Evolutionary conservation across 2,888 invertebrate genomes (phyloP).

Genomic region (Calliscelio sp.): DNA sequence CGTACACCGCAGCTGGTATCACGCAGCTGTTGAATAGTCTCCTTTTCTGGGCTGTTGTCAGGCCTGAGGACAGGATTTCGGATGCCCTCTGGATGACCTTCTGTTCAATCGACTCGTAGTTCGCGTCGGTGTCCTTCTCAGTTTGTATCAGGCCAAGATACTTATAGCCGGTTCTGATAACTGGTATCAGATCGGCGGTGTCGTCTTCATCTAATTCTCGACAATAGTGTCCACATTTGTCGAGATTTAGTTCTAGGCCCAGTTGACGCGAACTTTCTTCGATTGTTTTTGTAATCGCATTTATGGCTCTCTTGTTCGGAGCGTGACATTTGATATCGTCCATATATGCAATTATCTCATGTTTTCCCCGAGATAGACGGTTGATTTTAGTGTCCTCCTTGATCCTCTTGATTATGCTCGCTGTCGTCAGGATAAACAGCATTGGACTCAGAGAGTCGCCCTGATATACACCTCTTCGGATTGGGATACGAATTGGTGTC

Average conservation of each 20-base stretch:
- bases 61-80: too few relatives aligned
- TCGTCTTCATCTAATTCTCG: too few relatives aligned
- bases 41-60: slow-evolving; percentile 1
- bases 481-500: not conserved
- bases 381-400: slow-evolving; percentile 4
- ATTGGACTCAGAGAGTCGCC: slow-evolving; percentile 6
- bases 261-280: not conserved
- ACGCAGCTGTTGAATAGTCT: slow-evolving; percentile 10
- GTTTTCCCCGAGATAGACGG: not conserved
- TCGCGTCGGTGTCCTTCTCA: too few relatives aligned
- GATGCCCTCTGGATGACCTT: too few relatives aligned
- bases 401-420: not conserved
- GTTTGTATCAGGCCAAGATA: not conserved
- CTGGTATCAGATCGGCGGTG: not conserved
- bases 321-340: not conserved
- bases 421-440: slow-evolving; percentile 7
- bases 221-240: not conserved
- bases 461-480: not conserved
- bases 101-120: too few relatives aligned
- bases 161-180: not conserved
- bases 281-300: not conserved
- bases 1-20: not conserved
- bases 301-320: not conserved
- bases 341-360: not conserved
- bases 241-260: not conserved